Evolutionary conservation across 1,140 invertebrate species (phyloP).

Genomic region (Zelostemma sp.): DNA sequence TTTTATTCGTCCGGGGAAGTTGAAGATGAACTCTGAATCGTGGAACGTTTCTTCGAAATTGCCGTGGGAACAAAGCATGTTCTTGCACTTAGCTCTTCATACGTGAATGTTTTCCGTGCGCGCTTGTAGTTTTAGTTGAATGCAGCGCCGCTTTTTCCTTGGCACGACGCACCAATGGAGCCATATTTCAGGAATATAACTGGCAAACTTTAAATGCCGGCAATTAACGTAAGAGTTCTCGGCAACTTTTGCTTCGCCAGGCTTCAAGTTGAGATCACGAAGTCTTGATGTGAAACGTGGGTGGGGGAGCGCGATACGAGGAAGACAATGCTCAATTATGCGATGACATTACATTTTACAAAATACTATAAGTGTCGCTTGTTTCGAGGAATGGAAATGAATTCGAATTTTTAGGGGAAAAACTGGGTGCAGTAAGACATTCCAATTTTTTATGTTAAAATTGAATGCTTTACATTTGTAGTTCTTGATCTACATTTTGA

Average conservation of each 20-base stretch:
- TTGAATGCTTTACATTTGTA: no score
- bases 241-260: constrained; percentile 39
- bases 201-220: constrained; percentile 43
- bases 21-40: no score
- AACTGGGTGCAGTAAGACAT: no score
- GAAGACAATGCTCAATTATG: constrained; percentile 29
- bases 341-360: constrained; percentile 18
- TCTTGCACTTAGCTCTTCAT: constrained; percentile 1
- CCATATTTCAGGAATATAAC: constrained; percentile 40
- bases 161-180: constrained; percentile 25
- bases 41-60: constrained; percentile 1
- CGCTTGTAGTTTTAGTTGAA: constrained; percentile 18
- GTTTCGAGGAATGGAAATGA: no score
- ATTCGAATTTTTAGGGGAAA: no score
- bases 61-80: background rate
- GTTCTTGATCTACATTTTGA: no score
- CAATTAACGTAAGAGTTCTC: constrained; percentile 48
- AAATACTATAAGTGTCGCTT: no score
- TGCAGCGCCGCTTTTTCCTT: constrained; percentile 25
- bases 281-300: constrained; percentile 31
- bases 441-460: no score
- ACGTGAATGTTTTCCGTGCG: background rate
- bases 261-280: constrained; percentile 30
- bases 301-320: constrained; percentile 10
- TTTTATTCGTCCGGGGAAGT: no score